These are phyloP conservation scores for Hucho hucho DNA, from an alignment of 2,113 vertebrate genomes.

Conservation along the genomic window DNA sequence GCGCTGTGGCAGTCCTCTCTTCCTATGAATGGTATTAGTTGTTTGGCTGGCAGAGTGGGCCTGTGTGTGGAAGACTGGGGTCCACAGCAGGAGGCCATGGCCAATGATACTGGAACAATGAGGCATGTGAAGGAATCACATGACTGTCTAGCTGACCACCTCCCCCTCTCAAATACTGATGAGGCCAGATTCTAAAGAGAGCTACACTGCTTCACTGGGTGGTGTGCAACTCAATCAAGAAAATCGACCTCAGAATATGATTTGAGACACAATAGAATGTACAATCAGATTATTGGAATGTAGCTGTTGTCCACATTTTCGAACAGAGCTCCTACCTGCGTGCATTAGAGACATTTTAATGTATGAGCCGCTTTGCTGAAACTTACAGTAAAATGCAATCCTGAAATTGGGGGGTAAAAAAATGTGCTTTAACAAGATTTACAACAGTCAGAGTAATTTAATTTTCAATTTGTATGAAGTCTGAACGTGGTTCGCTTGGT, in stretches of 20 bases:
- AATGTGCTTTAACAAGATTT: conserved; percentile 36
- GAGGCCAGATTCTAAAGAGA: background rate
- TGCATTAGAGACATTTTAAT: background rate
- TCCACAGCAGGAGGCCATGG: conserved; percentile 4
- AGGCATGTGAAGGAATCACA: background rate
- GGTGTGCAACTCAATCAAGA: background rate
- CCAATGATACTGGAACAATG: conserved; percentile 9
- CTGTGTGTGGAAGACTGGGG: conserved; percentile 13
- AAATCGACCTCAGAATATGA: background rate
- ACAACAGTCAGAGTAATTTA: conserved; percentile 35
- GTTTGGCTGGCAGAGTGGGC: conserved; percentile 8
- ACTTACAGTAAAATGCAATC: background rate
- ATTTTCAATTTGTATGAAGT: conserved; percentile 37
- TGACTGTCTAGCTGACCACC: background rate
- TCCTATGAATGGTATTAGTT: conserved; percentile 2
- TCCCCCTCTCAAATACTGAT: background rate
- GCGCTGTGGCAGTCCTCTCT: background rate
- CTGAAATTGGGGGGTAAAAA: background rate
- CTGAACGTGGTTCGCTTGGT: conserved; percentile 32
- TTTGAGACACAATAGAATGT: background rate
- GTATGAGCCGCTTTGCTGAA: background rate
- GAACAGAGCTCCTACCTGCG: background rate
- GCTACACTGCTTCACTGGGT: background rate
- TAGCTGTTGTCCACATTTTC: background rate
- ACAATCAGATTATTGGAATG: background rate